phyloP scores from a whole-genome alignment of 2,113 vertebrate genomes.

The Chinchilla lanigera region DNA sequence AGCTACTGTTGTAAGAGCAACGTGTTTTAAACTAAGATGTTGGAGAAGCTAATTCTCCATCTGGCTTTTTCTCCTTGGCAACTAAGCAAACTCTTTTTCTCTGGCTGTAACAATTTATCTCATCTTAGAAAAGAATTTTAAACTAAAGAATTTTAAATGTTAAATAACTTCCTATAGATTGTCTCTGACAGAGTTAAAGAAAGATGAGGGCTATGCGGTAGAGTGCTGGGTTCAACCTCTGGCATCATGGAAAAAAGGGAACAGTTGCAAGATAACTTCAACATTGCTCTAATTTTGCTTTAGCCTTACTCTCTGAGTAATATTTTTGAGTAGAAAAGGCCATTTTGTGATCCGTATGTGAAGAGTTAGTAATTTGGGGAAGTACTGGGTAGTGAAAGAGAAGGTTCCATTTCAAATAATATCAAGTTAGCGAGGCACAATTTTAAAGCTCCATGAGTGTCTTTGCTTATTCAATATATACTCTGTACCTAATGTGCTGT shows the following conservation, averaged over 20 bases:
- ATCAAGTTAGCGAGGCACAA: too few relatives aligned
- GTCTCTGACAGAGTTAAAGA: neutral
- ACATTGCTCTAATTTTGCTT: neutral
- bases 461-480: accelerated
- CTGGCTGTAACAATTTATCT: neutral
- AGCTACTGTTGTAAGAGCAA: neutral
- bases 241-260: neutral
- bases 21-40: slow-evolving; percentile 1
- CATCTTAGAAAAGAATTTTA: neutral
- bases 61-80: slow-evolving; percentile 35
- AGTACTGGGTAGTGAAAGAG: neutral
- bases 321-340: neutral
- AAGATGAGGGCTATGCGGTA: neutral
- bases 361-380: slow-evolving; percentile 31
- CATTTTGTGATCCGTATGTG: neutral
- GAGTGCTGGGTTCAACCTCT: neutral
- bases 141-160: neutral
- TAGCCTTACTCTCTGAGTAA: neutral
- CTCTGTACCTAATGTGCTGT: neutral
- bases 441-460: neutral
- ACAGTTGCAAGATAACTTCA: neutral
- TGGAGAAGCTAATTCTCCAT: neutral
- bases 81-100: neutral
- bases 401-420: neutral
- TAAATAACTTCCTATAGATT: neutral